Evolutionary conservation across 1,140 invertebrate genomes (phyloP).

Genomic region (Drosophila nikananu): DNA sequence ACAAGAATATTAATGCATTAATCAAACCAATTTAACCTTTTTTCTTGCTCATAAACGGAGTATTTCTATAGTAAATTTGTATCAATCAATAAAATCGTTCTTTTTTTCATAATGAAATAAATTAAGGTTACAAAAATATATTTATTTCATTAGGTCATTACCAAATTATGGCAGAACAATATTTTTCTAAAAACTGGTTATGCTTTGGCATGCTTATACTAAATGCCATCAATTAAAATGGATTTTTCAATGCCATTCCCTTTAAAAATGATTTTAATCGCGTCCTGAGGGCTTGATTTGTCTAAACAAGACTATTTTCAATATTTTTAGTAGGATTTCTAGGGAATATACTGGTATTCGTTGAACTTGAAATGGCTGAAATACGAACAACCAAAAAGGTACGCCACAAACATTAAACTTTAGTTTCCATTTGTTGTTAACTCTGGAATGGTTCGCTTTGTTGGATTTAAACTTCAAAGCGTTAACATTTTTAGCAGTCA

Average conservation of each 20-base stretch:
- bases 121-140: background rate
- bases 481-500: constrained; percentile 58
- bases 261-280: background rate
- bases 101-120: background rate
- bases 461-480: constrained; percentile 33
- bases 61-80: background rate
- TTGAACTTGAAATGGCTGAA: background rate
- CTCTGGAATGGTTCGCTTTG: constrained; percentile 2
- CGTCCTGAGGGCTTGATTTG: background rate
- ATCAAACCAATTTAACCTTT: background rate
- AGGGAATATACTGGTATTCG: background rate
- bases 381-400: background rate
- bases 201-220: background rate
- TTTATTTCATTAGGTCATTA: background rate
- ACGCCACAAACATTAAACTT: constrained; percentile 2
- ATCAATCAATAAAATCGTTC: background rate
- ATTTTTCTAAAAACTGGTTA: background rate
- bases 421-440: constrained; percentile 1
- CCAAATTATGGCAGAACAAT: background rate
- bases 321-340: background rate
- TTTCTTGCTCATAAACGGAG: background rate
- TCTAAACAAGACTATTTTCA: background rate
- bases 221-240: background rate
- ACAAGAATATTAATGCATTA: background rate
- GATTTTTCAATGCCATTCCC: background rate